These are phyloP conservation scores for Arion vulgaris DNA, from an alignment of 1,140 invertebrate species.

Conservation along the genomic window DNA sequence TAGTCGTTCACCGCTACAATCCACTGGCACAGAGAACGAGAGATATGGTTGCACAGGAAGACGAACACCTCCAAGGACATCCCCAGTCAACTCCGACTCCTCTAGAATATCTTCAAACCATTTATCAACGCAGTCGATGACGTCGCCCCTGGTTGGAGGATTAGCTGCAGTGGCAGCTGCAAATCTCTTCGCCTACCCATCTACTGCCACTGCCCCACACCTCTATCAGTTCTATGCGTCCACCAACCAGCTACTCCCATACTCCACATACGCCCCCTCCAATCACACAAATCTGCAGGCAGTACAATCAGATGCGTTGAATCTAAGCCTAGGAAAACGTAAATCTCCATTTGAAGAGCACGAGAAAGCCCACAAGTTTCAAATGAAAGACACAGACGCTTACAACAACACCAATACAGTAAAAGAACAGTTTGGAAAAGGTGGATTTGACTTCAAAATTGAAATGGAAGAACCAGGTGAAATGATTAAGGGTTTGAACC, in stretches of 20 bases:
- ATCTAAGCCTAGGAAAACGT: slow-evolving; percentile 52
- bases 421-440: not conserved
- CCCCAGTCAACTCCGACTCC: not conserved
- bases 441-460: not conserved
- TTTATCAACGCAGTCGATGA: slow-evolving; percentile 10
- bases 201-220: slow-evolving; percentile 49
- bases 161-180: slow-evolving; percentile 29
- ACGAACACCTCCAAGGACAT: slow-evolving; percentile 10
- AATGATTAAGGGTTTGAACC: not conserved
- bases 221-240: slow-evolving; percentile 54
- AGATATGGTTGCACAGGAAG: not conserved
- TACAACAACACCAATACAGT: not conserved
- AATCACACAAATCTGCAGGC: slow-evolving; percentile 50
- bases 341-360: slow-evolving; percentile 10
- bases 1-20: not conserved
- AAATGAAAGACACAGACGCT: not conserved
- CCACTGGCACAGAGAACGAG: slow-evolving; percentile 20
- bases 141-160: slow-evolving; percentile 2
- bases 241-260: slow-evolving; percentile 47
- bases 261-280: slow-evolving; percentile 41
- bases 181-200: slow-evolving; percentile 41
- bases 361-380: not conserved
- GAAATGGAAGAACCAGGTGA: not conserved
- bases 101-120: slow-evolving; percentile 2
- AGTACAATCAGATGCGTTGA: slow-evolving; percentile 62